Base-by-base conservation (phyloP, 2,797 vertebrate genomes). In the Thunnus albacares region DNA sequence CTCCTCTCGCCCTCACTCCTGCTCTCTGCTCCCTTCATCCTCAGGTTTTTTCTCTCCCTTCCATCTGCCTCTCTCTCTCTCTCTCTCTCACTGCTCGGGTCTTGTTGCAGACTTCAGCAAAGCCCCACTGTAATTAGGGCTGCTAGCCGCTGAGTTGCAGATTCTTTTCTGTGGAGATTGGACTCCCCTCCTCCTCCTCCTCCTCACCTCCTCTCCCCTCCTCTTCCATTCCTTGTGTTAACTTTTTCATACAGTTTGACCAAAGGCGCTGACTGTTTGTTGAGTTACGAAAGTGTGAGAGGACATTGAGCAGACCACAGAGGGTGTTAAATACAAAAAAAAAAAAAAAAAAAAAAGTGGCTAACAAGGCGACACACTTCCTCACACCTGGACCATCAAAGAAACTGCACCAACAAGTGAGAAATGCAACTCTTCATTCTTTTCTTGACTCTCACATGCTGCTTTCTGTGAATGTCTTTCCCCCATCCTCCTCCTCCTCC, bases 101-200 rank as follows among this genome's bases (percentile, higher is more conserved):
- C 93, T 88, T 90, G 92, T 91, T 95, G 94, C 95, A 94, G 95
- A 96, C 94, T 94, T 95, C 95, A 95, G 94, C 95, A 95, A 92
- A 94, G 91, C 89, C 87, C 78, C 93, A 92, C 94, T 94, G 93
- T 95, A 95, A 96, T 96, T 95, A 95, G 83, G 89, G 90, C 94
- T 77, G 79, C 88, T 69, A 93, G 93, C 91, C 90, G 95, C 95
- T 95, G 95, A 96, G 87, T 95, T 94, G 94, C 92, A 92, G 89
- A 95, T 95, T 95, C 93, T 93, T 94, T 93, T 90, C 86, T 75
- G 86, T 92, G 89, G 90, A 86, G 82, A 91, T 89, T 87, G 86
- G 84, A 86, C 63, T 81, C 80, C 83, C 84, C 28, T 30, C 6
- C 45, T 81, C 80, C 83, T 83, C 83, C 49, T 71, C 1, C 20